Evolutionary conservation across 2,113 vertebrate genomes (phyloP).

Genomic region (Piprites chloris): DNA sequence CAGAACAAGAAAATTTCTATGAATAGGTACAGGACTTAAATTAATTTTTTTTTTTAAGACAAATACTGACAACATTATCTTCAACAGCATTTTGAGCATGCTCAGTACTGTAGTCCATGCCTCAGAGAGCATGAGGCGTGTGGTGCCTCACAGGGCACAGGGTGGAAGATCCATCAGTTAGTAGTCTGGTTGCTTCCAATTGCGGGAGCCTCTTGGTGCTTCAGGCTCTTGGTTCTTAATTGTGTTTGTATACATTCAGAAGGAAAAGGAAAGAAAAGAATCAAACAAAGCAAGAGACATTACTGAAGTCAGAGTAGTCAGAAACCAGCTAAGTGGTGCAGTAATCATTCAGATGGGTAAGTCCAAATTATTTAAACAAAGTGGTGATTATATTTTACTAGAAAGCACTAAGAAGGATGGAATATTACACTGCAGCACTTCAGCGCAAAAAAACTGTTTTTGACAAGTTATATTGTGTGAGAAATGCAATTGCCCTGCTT

Average conservation of each 20-base stretch:
- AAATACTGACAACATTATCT: background rate
- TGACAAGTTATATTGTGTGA: background rate
- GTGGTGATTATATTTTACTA: background rate
- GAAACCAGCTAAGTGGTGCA: background rate
- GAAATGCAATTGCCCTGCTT: background rate
- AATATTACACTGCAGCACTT: background rate
- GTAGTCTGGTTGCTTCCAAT: background rate
- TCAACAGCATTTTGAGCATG: background rate
- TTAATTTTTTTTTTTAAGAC: background rate
- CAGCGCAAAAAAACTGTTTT: background rate
- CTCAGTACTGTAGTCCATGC: background rate
- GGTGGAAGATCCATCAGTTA: background rate
- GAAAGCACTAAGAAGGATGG: background rate
- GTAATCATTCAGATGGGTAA: background rate
- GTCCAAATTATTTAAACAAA: background rate
- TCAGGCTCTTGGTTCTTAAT: background rate
- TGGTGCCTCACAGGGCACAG: background rate
- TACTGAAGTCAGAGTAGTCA: background rate
- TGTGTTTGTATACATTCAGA: background rate
- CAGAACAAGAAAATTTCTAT: background rate
- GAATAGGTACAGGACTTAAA: background rate
- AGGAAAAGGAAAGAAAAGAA: background rate
- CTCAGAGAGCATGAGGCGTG: background rate
- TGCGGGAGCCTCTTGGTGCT: background rate
- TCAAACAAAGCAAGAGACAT: background rate